Conservation (phyloP, 2,888 invertebrate genomes). For the Orthonychiurus folsomi region DNA sequence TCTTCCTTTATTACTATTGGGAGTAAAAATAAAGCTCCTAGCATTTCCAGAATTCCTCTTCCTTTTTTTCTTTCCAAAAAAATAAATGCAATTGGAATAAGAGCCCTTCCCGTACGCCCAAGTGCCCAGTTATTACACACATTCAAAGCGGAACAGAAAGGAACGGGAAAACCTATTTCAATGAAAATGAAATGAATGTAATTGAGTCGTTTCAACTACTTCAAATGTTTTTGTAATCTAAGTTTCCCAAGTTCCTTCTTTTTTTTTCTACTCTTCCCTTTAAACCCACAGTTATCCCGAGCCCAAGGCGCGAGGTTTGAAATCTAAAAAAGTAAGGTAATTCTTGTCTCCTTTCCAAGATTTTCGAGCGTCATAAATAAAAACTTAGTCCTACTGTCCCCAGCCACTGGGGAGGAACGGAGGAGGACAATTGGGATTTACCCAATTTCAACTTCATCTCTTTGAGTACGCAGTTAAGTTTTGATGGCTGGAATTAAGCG, state of each 20-base stretch:
- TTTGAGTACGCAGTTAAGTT: background rate
- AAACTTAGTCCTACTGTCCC: too few species aligned
- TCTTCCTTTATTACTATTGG: constrained; percentile 8
- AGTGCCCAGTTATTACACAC: background rate
- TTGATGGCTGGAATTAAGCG: background rate
- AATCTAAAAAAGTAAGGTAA: background rate
- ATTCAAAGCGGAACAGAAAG: background rate
- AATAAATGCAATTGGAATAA: too few species aligned
- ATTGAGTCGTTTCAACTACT: constrained; percentile 11
- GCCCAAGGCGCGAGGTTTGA: background rate
- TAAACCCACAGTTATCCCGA: background rate
- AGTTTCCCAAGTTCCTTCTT: constrained; percentile 1
- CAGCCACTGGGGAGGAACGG: too few species aligned
- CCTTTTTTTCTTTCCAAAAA: too few species aligned
- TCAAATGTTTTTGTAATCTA: constrained; percentile 37
- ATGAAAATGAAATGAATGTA: constrained; percentile 1
- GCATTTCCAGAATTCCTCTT: too few species aligned
- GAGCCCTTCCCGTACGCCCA: background rate
- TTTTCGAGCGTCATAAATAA: too few species aligned
- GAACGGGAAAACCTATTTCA: background rate
- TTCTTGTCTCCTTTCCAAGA: background rate
- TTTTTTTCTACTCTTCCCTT: background rate
- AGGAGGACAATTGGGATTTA: too few species aligned
- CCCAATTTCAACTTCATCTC: background rate
- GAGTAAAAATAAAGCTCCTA: constrained; percentile 6